Evolutionary conservation across 2,888 invertebrate species (phyloP).

Genomic region (Lumbricus terrestris): DNA sequence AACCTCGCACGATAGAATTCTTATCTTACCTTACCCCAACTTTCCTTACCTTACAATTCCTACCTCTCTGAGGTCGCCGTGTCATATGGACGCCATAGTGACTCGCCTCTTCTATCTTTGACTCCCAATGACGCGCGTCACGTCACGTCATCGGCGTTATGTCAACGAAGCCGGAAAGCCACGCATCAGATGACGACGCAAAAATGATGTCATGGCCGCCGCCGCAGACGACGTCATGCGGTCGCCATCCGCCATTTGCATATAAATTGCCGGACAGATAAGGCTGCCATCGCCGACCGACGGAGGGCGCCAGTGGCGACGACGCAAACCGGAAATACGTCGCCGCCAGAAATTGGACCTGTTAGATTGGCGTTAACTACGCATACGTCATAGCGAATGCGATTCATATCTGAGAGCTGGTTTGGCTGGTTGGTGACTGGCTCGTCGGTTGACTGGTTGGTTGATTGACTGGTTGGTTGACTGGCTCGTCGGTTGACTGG

Average conservation of each 20-base stretch:
- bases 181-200: not conserved
- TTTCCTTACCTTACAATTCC: not conserved
- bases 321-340: not conserved
- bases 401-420: not conserved
- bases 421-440: not conserved
- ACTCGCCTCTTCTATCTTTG: not conserved
- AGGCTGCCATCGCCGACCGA: not conserved
- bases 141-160: not conserved
- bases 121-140: not conserved
- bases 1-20: no score
- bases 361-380: not conserved
- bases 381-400: not conserved
- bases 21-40: not conserved
- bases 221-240: not conserved
- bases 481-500: no score
- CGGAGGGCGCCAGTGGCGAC: not conserved
- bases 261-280: not conserved
- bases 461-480: no score
- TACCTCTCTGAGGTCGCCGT: not conserved
- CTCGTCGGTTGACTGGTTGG: not conserved
- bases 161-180: not conserved
- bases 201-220: not conserved
- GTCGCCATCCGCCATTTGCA: conserved; percentile 3
- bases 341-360: not conserved
- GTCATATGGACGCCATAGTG: not conserved